Percentiles rank a stretch among this genome's conserved stretches.
Evolutionary conservation across 2,113 vertebrate species (phyloP).

Genomic region (Cyphotilapia sp.): DNA sequence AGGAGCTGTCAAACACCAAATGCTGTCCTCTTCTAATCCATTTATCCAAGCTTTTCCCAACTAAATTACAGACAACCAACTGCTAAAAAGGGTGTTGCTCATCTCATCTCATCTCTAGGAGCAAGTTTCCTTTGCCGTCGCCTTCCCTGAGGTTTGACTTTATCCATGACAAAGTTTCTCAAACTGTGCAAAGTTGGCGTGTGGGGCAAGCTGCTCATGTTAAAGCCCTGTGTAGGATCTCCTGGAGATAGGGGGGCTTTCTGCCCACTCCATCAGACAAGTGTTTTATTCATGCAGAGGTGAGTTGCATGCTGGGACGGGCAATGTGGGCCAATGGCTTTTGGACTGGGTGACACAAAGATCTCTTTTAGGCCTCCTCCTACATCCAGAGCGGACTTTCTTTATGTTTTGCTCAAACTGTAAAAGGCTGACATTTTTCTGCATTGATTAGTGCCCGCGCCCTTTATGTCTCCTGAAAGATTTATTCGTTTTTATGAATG

Average conservation of each 20-base stretch:
- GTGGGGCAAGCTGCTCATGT: slow-evolving; percentile 43
- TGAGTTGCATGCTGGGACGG: slow-evolving; percentile 74
- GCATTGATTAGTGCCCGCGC: slow-evolving; percentile 65
- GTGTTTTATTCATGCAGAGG: slow-evolving; percentile 71
- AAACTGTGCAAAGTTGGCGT: slow-evolving; percentile 21
- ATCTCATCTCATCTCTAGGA: background rate
- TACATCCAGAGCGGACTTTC: slow-evolving; percentile 64
- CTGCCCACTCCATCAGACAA: slow-evolving; percentile 72
- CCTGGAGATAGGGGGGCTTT: slow-evolving; percentile 47
- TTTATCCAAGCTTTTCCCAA: slow-evolving; percentile 8
- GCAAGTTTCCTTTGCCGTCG: background rate
- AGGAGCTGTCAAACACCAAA: slow-evolving; percentile 26
- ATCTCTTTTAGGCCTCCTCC: slow-evolving; percentile 70
- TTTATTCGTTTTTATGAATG: slow-evolving; percentile 63
- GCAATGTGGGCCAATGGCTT: slow-evolving; percentile 62
- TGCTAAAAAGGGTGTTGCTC: slow-evolving; percentile 8
- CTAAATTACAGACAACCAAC: slow-evolving; percentile 1
- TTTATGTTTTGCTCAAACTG: slow-evolving; percentile 67
- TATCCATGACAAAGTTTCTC: background rate
- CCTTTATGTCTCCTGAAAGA: slow-evolving; percentile 51
- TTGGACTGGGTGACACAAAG: slow-evolving; percentile 70
- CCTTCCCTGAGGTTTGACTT: background rate
- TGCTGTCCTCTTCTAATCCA: slow-evolving; percentile 30
- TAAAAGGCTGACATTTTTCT: slow-evolving; percentile 70
- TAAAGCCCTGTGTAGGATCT: slow-evolving; percentile 58